Percentiles rank a stretch among this genome's conserved stretches.
Evolutionary conservation across 1,140 invertebrate genomes (phyloP).

Genomic region (Hypsibius dujardini): DNA sequence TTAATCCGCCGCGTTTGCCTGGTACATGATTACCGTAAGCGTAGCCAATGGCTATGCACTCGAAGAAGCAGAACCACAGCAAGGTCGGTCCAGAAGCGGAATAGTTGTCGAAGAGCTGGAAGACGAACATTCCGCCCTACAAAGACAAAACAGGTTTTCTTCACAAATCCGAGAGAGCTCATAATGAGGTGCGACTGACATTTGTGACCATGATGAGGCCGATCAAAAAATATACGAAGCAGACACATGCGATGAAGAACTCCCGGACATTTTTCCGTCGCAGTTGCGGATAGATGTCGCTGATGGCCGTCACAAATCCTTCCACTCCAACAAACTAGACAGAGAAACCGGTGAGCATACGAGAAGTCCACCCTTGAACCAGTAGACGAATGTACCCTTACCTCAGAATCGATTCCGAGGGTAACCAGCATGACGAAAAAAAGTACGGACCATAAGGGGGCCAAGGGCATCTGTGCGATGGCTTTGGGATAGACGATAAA

Average conservation of each 20-base stretch:
- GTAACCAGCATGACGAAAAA: constrained; percentile 47
- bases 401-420: constrained; percentile 42
- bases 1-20: no score
- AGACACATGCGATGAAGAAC: constrained; percentile 43
- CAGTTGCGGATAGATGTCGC: constrained; percentile 47
- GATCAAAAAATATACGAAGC: constrained; percentile 43
- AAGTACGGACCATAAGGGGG: constrained; percentile 37
- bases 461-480: constrained; percentile 37
- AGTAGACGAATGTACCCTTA: constrained; percentile 35
- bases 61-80: constrained; percentile 50
- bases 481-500: constrained; percentile 42
- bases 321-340: constrained; percentile 56
- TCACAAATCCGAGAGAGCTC: no score
- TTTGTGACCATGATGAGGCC: constrained; percentile 52
- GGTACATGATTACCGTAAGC: constrained; percentile 54
- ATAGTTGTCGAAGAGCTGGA: constrained; percentile 54
- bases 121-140: constrained; percentile 50
- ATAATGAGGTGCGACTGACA: no score
- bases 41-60: constrained; percentile 53
- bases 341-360: constrained; percentile 19
- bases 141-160: no score
- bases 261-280: constrained; percentile 34
- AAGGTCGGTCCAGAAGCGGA: constrained; percentile 50
- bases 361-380: no score
- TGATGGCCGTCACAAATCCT: constrained; percentile 53